Conservation (phyloP, 2,113 vertebrate species). For the Python bivittatus region DNA sequence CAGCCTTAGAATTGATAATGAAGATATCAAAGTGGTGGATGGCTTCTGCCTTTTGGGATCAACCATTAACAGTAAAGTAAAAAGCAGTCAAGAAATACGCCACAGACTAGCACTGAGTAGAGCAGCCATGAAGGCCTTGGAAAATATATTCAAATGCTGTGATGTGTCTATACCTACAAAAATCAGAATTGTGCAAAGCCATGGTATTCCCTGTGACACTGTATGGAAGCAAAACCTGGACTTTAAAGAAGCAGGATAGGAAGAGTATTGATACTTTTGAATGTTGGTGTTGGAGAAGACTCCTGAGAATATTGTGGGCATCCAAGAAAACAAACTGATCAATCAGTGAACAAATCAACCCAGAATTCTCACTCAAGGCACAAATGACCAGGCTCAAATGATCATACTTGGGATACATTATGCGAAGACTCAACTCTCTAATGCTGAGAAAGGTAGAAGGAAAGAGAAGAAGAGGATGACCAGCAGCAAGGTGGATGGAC, state of each 20-base stretch:
- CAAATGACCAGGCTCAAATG: background rate
- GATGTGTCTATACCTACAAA: background rate
- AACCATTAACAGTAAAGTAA: background rate
- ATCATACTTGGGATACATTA: background rate
- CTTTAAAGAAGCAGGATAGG: background rate
- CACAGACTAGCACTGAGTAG: background rate
- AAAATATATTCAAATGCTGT: background rate
- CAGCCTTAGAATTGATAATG: background rate
- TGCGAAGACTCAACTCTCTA: background rate
- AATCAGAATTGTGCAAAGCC: background rate
- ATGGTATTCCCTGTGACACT: background rate
- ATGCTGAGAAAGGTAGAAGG: background rate
- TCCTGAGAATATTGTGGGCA: background rate
- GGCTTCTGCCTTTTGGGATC: background rate
- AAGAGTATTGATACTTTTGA: background rate
- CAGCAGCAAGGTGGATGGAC: background rate
- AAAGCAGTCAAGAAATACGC: background rate
- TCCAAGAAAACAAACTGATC: background rate
- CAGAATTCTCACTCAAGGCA: background rate
- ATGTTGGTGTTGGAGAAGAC: background rate
- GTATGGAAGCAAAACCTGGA: background rate
- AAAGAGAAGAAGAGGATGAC: background rate
- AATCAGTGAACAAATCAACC: background rate
- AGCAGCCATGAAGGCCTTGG: background rate
- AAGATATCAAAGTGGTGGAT: background rate